A percentile compares a stretch with the other conserved stretches of the same genome.
These are phyloP conservation scores for Neoitamus cyanurus DNA, from an alignment of 2,888 invertebrate genomes.

Conservation along the genomic window DNA sequence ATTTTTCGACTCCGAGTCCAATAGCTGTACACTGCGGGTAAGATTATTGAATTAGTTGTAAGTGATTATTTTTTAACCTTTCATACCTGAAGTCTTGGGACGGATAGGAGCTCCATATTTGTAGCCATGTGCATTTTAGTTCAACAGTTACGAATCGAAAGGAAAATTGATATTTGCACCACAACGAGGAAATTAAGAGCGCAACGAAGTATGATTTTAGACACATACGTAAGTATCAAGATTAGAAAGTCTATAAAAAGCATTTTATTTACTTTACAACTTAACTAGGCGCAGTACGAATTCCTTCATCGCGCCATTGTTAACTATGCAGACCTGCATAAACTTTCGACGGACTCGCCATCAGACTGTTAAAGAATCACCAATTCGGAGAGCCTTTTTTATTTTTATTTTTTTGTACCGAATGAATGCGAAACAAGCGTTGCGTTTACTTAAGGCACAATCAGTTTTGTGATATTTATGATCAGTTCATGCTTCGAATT, in stretches of 20 bases:
- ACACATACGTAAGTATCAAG: constrained; percentile 69
- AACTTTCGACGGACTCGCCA: constrained; percentile 68
- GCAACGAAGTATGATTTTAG: constrained; percentile 85
- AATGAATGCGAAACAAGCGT: constrained; percentile 37
- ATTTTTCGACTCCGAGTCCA: constrained; percentile 70
- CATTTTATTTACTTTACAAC: constrained; percentile 30
- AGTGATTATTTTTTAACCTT: neutral
- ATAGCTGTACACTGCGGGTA: constrained; percentile 89
- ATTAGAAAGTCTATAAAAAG: neutral
- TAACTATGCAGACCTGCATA: constrained; percentile 89
- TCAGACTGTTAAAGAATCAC: constrained; percentile 54
- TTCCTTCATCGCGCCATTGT: constrained; percentile 92
- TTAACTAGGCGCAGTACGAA: constrained; percentile 87
- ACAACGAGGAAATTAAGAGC: constrained; percentile 85
- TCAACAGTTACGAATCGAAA: constrained; percentile 84
- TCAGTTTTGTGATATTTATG: constrained; percentile 48
- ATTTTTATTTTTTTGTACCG: constrained; percentile 37
- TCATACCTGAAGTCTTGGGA: constrained; percentile 71
- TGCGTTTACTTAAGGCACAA: constrained; percentile 49
- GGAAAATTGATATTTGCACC: constrained; percentile 87
- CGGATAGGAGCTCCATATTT: constrained; percentile 90
- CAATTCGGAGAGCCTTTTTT: constrained; percentile 3
- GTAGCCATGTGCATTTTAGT: constrained; percentile 88
- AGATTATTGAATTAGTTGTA: constrained; percentile 46
- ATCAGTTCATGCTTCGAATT: constrained; percentile 41